phyloP scores from a whole-genome alignment of 2,113 vertebrate species.

The Donacobius atricapilla region DNA sequence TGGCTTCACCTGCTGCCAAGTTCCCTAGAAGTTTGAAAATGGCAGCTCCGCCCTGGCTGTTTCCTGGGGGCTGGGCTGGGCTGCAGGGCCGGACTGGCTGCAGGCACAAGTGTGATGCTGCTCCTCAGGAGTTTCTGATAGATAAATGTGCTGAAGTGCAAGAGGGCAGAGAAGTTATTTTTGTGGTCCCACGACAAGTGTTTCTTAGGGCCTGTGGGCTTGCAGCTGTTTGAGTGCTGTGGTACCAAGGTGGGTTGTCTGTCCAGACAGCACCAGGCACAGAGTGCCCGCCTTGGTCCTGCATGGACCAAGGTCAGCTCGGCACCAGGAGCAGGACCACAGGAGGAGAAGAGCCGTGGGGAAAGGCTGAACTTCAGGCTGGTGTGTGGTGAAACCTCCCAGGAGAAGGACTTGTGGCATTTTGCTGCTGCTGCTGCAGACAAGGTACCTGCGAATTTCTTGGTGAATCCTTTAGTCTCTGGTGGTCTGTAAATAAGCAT shows the following conservation, averaged over 20 bases:
- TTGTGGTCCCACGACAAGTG: neutral
- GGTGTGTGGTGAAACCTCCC: neutral
- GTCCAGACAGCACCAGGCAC: neutral
- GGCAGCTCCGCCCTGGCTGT: rapidly evolving
- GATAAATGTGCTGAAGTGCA: neutral
- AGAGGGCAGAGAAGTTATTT: neutral
- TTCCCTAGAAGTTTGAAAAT: neutral
- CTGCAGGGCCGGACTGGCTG: neutral
- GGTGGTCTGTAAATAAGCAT: slow-evolving; percentile 69
- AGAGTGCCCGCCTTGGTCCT: neutral
- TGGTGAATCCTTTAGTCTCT: slow-evolving; percentile 61
- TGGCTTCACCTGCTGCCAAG: neutral
- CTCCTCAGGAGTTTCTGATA: neutral
- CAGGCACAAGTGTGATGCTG: neutral
- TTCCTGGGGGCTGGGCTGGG: neutral
- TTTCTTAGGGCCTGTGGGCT: neutral
- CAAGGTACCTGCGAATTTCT: slow-evolving; percentile 57
- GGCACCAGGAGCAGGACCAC: neutral
- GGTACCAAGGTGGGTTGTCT: rapidly evolving
- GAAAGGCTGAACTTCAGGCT: neutral
- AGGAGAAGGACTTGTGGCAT: neutral
- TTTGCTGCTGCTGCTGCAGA: neutral
- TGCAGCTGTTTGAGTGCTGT: neutral
- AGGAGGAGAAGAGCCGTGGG: neutral
- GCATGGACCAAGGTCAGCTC: neutral